These are phyloP conservation scores for Orbicella faveolata DNA, from an alignment of 64 coral and sea anemone genomes.

Conservation along the genomic window DNA sequence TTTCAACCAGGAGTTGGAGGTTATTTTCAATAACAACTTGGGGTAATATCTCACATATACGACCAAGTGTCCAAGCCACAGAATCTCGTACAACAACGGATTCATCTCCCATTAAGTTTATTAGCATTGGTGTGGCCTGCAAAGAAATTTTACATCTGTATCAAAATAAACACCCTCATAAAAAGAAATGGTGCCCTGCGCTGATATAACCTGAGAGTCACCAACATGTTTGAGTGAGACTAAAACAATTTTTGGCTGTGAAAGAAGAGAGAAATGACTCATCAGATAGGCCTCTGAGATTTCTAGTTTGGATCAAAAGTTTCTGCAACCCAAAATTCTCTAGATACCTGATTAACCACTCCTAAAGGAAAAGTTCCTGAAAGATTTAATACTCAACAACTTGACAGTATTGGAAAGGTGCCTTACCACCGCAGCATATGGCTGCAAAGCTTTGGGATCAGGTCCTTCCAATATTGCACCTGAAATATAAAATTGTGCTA, in stretches of 20 bases:
- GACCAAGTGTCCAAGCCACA: conserved; percentile 93
- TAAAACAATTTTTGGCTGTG: too few species aligned
- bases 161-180: too few species aligned
- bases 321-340: too few species aligned
- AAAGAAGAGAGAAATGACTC: too few species aligned
- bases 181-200: too few species aligned
- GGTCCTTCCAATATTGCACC: conserved; percentile 96
- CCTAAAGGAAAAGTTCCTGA: too few species aligned
- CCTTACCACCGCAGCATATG: conserved; percentile 65
- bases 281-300: too few species aligned
- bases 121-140: conserved; percentile 66
- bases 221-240: too few species aligned
- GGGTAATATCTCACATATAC: conserved; percentile 92
- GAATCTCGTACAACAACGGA: conserved; percentile 87
- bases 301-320: too few species aligned
- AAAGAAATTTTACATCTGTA: neutral
- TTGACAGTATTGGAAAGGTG: neutral
- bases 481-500: neutral
- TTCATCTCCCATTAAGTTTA: conserved; percentile 63
- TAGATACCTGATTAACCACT: too few species aligned
- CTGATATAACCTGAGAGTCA: too few species aligned
- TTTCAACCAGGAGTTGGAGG: conserved; percentile 45
- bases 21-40: conserved; percentile 75
- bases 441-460: conserved; percentile 72
- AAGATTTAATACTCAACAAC: too few species aligned